Evolutionary conservation across 2,797 vertebrate genomes (phyloP), one percentile per base, ranked within the genome.

Genomic region (Pteronotus mesoamericanus): DNA sequence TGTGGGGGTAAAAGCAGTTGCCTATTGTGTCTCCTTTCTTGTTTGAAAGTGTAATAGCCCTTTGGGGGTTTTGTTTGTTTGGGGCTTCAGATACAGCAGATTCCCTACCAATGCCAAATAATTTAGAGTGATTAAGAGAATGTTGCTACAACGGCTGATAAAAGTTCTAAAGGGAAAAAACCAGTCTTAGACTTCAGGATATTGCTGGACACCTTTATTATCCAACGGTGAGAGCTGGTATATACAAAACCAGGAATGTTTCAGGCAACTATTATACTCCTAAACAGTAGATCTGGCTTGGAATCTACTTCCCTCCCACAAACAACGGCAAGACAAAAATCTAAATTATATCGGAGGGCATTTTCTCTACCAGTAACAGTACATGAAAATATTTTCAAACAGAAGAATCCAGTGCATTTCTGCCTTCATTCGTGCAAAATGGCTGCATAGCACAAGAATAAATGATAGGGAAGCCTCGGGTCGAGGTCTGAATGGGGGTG

Each of bases 381-480:
- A 24, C 91, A 77, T 77, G 85, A 90, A 95, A 91, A 94, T 84
- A 48, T 74, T 95, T 95, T 86, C 86, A 92, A 87, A 95, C 24
- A 94, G 80, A 89, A 95, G 94, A 94, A 53, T 18, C 48, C 53
- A 91, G 48, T 48, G 44, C 64, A 74, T 21, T 69, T 77, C 53
- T 84, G 53, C 74, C 51, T 90, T 74, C 71, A 12, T 66, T 89
- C 48, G n/a, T 21, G 34, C 64, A 21, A 57, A 88, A 53, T 53
- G 48, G 42, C 55, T 44, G 32, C 11, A n/a, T 22, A 37, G 53
- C 74, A 57, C 14, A 44, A 68, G 42, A 48, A 32, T 55, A 78
- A 64, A 64, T 37, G 51, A 55, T 18, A 51, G 14, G n/a, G 77
- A 84, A 90, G 22, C 34, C 57, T 24, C 3, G 16, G 61, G 24